phyloP scores from a whole-genome alignment of 2,888 invertebrate genomes.

The Aleiodes alternator region DNA sequence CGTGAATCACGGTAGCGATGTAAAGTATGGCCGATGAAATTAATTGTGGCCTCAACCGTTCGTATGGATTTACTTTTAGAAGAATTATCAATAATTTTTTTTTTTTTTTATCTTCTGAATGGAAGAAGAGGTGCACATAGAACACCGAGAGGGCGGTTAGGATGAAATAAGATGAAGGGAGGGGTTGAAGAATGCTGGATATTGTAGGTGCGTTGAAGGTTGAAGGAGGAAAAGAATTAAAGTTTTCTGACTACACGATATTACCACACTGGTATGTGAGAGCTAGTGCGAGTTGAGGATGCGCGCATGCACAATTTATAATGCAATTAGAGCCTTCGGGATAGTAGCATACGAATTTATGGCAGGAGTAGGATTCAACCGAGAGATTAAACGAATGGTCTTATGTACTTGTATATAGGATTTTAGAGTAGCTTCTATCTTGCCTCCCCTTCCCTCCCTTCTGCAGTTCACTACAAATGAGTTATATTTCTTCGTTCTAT shows the following conservation, averaged over 20 bases:
- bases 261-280: slow-evolving; percentile 55
- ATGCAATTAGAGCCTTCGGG: slow-evolving; percentile 74
- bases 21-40: slow-evolving; percentile 56
- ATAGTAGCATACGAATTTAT: slow-evolving; percentile 75
- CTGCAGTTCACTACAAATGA: slow-evolving; percentile 45
- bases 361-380: slow-evolving; percentile 66
- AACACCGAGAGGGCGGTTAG: slow-evolving; percentile 16
- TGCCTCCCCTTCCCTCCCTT: not conserved
- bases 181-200: slow-evolving; percentile 27
- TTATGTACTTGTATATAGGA: slow-evolving; percentile 24
- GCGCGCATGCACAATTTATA: slow-evolving; percentile 74
- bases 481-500: slow-evolving; percentile 62
- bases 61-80: slow-evolving; percentile 28
- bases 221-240: slow-evolving; percentile 39
- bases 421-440: slow-evolving; percentile 28
- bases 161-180: slow-evolving; percentile 23
- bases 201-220: slow-evolving; percentile 51
- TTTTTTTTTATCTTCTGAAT: too few relatives aligned
- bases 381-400: slow-evolving; percentile 50
- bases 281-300: slow-evolving; percentile 58
- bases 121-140: slow-evolving; percentile 35
- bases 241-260: slow-evolving; percentile 16
- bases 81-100: slow-evolving; percentile 29
- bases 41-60: slow-evolving; percentile 53
- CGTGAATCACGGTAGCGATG: slow-evolving; percentile 53